Evolutionary conservation across 2,888 invertebrate genomes (phyloP), one percentile per base, ranked within the genome.

Genomic region (Hypomecis punctinalis): DNA sequence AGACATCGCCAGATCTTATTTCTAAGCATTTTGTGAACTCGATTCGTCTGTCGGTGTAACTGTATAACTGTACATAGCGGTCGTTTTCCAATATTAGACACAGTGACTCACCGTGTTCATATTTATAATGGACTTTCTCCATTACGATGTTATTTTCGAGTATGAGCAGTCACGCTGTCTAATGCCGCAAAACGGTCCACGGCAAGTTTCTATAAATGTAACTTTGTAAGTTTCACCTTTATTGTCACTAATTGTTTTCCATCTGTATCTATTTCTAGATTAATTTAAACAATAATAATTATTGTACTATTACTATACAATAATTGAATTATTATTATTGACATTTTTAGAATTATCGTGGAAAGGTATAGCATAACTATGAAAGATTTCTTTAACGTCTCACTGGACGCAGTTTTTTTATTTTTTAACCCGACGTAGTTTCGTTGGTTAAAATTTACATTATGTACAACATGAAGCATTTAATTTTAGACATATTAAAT

Each of bases 381-480:
- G 77, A 81, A 80, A 73, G 80, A 81, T 82, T 51, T 83, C 83
- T 83, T 78, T 76, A 77, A 77, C 75, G 79, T 78, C 76, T 79
- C 71, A 74, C 75, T 68, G 76, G 75, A 77, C 76, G 76, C 77
- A 73, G 61, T 66, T 67, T 57, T n/a, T 65, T 63, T 49, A n/a
- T 10, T 13, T 70, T 63, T 68, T 51, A 45, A 36, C 46, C 52
- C 61, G 49, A 42, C 66, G 53, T 58, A 72, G 68, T 73, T 69
- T 69, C 73, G 79, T 75, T 76, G 82, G 80, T 74, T 75, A 71
- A 76, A 80, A 81, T 80, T 82, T 84, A 81, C 84, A 84, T 72
- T 85, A 90, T 93, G 92, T 92, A 92, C 93, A 93, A 93, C 88
- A 89, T 79, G 83, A 91, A 90, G 93, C 93, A 93, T 93, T 93